A percentile compares a stretch with the other conserved stretches of the same genome.
Conservation (phyloP, 2,888 invertebrate genomes). For the Callimorpha dominula region DNA sequence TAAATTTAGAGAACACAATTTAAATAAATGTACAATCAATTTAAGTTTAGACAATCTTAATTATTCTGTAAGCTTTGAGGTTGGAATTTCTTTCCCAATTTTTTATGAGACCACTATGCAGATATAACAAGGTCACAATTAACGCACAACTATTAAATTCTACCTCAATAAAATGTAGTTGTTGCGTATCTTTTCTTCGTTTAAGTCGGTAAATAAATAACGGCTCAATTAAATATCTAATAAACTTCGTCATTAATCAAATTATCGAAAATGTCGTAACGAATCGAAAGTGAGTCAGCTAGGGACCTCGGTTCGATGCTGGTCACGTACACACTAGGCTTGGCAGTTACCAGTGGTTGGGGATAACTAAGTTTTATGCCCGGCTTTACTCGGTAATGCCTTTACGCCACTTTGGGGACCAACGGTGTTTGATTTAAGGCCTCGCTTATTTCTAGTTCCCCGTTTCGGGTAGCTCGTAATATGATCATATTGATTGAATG, state of each 20-base stretch:
- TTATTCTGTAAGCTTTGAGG: background rate
- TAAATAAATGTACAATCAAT: background rate
- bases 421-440: conserved; percentile 48
- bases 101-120: background rate
- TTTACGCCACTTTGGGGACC: conserved; percentile 46
- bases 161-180: too few relatives aligned
- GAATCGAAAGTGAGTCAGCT: conserved; percentile 20
- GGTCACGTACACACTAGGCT: conserved; percentile 48
- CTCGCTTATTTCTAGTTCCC: conserved; percentile 30
- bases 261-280: conserved; percentile 28
- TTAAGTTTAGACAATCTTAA: too few relatives aligned
- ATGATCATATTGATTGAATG: background rate
- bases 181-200: too few relatives aligned
- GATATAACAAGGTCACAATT: background rate
- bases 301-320: conserved; percentile 38
- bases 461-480: conserved; percentile 21
- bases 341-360: conserved; percentile 42
- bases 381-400: conserved; percentile 51
- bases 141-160: too few relatives aligned
- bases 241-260: conserved; percentile 28
- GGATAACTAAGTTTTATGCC: conserved; percentile 57
- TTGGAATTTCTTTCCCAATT: background rate
- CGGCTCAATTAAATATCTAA: conserved; percentile 21
- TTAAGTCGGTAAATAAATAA: conserved; percentile 4
- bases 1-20: background rate